Conservation (phyloP, 2,888 invertebrate genomes). For the Andrena haemorrhoa region DNA sequence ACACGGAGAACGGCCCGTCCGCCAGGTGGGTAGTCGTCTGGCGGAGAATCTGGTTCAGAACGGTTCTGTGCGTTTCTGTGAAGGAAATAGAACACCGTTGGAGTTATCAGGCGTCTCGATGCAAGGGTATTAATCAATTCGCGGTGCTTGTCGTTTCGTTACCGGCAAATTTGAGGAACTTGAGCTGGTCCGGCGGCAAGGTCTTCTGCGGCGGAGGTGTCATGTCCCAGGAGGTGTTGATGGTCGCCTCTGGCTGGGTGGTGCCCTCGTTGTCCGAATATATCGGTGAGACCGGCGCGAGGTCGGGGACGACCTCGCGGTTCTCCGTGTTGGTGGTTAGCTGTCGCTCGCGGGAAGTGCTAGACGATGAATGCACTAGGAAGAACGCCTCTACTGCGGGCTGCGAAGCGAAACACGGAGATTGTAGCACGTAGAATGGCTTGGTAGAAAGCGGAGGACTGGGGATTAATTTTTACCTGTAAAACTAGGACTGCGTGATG, state of each 20-base stretch:
- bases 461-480: constrained; percentile 85
- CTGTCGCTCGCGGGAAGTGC: constrained; percentile 80
- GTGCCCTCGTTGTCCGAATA: constrained; percentile 80
- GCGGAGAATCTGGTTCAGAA: constrained; percentile 94
- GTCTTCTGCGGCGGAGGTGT: constrained; percentile 78
- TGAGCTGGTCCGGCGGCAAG: constrained; percentile 89
- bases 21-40: constrained; percentile 92
- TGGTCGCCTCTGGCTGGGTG: constrained; percentile 74
- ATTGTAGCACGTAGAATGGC: no score
- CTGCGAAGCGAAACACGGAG: constrained; percentile 76
- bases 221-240: constrained; percentile 79
- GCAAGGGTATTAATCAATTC: no score
- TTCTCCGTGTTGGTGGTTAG: constrained; percentile 74
- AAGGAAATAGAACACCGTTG: constrained; percentile 33
- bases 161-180: constrained; percentile 93
- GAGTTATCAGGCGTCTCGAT: no score
- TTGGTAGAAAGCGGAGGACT: no score
- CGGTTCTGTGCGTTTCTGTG: constrained; percentile 93
- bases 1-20: constrained; percentile 94
- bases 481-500: constrained; percentile 94
- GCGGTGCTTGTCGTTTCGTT: constrained; percentile 10
- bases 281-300: constrained; percentile 82
- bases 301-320: constrained; percentile 80
- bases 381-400: constrained; percentile 97
- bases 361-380: constrained; percentile 91